Evolutionary conservation across 2,888 invertebrate genomes (phyloP).

Genomic region (Laothoe populi): DNA sequence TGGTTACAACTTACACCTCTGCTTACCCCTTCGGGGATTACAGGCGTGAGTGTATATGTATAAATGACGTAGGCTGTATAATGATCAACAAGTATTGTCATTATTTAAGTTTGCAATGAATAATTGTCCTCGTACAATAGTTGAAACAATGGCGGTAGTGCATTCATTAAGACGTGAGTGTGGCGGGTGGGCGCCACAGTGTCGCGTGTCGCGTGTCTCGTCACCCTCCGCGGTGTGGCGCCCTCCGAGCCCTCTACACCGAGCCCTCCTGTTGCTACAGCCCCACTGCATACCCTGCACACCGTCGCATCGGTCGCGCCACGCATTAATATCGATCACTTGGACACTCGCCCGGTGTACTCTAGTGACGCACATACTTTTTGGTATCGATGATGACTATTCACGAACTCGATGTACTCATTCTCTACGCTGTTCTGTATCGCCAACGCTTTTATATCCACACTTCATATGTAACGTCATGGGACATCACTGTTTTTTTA

Average conservation of each 20-base stretch:
- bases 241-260: constrained; percentile 47
- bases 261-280: constrained; percentile 51
- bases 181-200: constrained; percentile 62
- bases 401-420: neutral
- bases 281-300: constrained; percentile 40
- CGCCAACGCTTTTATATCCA: neutral
- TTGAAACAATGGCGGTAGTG: constrained; percentile 47
- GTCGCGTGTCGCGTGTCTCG: constrained; percentile 50
- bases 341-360: constrained; percentile 59
- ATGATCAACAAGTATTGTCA: neutral
- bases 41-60: too few relatives aligned
- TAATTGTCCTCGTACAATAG: neutral
- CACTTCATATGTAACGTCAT: neutral
- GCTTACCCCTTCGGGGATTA: too few relatives aligned
- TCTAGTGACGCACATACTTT: constrained; percentile 38
- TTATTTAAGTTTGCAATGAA: constrained; percentile 2
- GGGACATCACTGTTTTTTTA: neutral
- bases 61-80: too few relatives aligned
- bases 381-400: constrained; percentile 28
- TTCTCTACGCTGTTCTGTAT: neutral
- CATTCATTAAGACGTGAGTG: constrained; percentile 55
- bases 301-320: constrained; percentile 45
- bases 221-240: constrained; percentile 38
- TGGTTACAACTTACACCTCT: too few relatives aligned
- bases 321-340: constrained; percentile 68